phyloP scores from a whole-genome alignment of 2,797 vertebrate genomes.

The Anniella stebbinsi region DNA sequence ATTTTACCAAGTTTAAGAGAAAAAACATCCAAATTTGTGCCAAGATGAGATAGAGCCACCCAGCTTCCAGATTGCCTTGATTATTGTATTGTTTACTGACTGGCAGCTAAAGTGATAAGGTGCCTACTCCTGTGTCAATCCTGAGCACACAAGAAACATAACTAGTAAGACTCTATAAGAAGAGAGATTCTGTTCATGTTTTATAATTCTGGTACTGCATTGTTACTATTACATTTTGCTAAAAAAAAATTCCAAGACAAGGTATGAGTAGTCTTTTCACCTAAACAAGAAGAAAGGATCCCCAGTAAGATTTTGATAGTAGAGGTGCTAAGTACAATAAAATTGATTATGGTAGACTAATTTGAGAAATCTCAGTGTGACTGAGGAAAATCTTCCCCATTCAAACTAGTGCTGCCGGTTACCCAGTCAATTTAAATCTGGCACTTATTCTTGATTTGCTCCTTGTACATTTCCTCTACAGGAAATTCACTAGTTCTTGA shows the following conservation, averaged over 20 bases:
- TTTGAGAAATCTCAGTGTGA: background rate
- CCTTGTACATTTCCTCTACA: slow-evolving; percentile 3
- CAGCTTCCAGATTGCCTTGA: slow-evolving; percentile 20
- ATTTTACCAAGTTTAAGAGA: background rate
- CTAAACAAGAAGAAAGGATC: slow-evolving; percentile 32
- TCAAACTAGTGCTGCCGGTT: background rate
- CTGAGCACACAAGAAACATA: slow-evolving; percentile 31
- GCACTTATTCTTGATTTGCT: slow-evolving; percentile 5
- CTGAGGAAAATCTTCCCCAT: background rate
- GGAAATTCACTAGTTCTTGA: slow-evolving; percentile 14
- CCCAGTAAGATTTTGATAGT: background rate
- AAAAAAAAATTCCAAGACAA: slow-evolving; percentile 22
- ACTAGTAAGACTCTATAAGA: slow-evolving; percentile 19
- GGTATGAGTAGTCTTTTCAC: slow-evolving; percentile 25
- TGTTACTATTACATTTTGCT: slow-evolving; percentile 27
- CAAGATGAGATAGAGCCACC: background rate
- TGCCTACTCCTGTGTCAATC: slow-evolving; percentile 35
- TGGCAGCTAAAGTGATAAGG: slow-evolving; percentile 13
- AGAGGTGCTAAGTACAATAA: background rate
- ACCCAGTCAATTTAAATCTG: slow-evolving; percentile 4
- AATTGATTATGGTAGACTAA: background rate
- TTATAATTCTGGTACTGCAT: slow-evolving; percentile 22
- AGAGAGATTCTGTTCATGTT: slow-evolving; percentile 18
- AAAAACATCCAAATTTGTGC: background rate
- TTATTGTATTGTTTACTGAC: background rate